phyloP scores from a whole-genome alignment of 2,797 vertebrate species.

The Pelodytes ibericus region DNA sequence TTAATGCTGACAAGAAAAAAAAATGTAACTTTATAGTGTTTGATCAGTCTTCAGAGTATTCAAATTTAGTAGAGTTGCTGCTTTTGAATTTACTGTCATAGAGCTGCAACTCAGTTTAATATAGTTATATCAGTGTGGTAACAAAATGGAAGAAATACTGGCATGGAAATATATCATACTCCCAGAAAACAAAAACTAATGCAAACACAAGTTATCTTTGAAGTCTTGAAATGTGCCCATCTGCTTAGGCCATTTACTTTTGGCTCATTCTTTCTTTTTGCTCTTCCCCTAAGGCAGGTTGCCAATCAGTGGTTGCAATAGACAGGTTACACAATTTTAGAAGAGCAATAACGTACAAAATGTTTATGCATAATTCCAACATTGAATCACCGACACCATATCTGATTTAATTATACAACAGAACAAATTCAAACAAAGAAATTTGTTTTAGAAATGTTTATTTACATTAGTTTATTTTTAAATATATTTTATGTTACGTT shows the following conservation, averaged over 20 bases:
- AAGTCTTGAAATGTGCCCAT: neutral
- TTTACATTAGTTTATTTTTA: too few relatives aligned
- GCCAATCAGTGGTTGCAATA: constrained; percentile 10
- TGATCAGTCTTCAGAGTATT: too few relatives aligned
- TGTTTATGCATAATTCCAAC: constrained; percentile 8
- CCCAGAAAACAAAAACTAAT: neutral
- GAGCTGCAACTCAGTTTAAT: neutral
- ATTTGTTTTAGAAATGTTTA: too few relatives aligned
- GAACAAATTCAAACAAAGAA: too few relatives aligned
- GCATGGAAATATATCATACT: constrained; percentile 1
- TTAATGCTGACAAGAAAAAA: too few relatives aligned
- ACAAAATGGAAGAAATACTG: neutral
- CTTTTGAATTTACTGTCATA: neutral
- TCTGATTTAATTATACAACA: too few relatives aligned
- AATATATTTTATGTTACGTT: too few relatives aligned
- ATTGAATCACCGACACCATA: too few relatives aligned
- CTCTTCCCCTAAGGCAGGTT: constrained; percentile 30
- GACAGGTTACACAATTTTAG: constrained; percentile 17
- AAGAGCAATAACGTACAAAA: constrained; percentile 2
- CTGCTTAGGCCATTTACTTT: constrained; percentile 23
- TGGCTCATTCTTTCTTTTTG: constrained; percentile 8
- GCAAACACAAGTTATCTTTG: neutral
- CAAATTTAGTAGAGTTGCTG: too few relatives aligned
- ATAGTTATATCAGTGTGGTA: neutral
- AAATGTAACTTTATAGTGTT: too few relatives aligned